Conservation (phyloP, 2,888 invertebrate species). For the Torymus tubicola region DNA sequence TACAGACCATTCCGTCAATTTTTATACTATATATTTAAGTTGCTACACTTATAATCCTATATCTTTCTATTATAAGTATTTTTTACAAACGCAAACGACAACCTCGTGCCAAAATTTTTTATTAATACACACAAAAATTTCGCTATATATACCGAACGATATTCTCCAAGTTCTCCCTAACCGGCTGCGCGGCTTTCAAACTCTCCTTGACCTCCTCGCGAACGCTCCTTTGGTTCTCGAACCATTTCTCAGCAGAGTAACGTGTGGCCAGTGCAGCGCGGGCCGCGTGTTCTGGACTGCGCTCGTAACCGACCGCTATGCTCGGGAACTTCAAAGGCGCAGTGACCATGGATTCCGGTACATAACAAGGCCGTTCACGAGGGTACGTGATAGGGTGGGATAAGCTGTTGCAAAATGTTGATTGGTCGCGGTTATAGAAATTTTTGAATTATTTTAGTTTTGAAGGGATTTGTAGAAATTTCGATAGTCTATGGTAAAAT, state of each 20-base stretch:
- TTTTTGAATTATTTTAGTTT: too few relatives aligned
- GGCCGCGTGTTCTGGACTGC: conserved; percentile 89
- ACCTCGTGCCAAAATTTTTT: neutral
- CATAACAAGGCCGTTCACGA: conserved; percentile 81
- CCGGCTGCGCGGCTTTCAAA: neutral
- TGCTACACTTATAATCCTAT: too few relatives aligned
- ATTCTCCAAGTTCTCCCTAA: neutral
- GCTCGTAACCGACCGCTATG: conserved; percentile 88
- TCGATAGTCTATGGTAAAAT: too few relatives aligned
- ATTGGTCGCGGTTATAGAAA: too few relatives aligned
- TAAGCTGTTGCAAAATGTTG: too few relatives aligned
- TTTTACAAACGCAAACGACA: neutral
- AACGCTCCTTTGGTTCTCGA: conserved; percentile 82
- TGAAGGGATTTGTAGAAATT: too few relatives aligned
- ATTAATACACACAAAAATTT: neutral
- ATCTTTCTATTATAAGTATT: too few relatives aligned
- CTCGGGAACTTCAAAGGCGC: conserved; percentile 88
- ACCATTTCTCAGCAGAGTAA: conserved; percentile 94
- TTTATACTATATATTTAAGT: too few relatives aligned
- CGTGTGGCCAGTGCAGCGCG: conserved; percentile 91
- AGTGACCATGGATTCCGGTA: conserved; percentile 81
- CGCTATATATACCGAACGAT: conserved; percentile 3
- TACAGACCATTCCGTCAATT: too few relatives aligned
- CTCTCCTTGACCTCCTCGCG: conserved; percentile 7
- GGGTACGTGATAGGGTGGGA: too few relatives aligned